phyloP scores from a whole-genome alignment of 2,113 vertebrate genomes.

The Psammodynastes pulverulentus region DNA sequence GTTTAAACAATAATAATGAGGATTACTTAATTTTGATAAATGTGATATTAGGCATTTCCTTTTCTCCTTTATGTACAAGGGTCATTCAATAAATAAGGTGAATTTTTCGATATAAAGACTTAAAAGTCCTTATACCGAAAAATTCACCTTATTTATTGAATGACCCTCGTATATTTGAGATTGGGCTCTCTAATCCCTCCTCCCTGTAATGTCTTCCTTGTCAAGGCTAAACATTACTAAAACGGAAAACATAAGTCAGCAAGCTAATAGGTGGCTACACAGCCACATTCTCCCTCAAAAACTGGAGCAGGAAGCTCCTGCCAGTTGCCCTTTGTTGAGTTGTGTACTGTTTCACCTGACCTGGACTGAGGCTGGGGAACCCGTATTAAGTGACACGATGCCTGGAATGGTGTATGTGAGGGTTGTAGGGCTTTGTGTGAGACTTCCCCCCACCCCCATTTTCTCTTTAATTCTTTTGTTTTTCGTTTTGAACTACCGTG shows the following conservation, averaged over 20 bases:
- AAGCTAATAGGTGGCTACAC: not conserved
- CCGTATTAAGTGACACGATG: not conserved
- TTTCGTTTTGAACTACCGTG: constrained; percentile 3
- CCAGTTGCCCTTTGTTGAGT: not conserved
- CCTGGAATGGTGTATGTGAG: not conserved
- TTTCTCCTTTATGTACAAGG: too few relatives aligned
- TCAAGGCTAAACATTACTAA: not conserved
- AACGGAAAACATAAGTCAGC: not conserved
- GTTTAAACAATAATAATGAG: too few relatives aligned
- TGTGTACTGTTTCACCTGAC: not conserved
- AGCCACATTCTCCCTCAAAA: not conserved
- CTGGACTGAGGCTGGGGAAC: not conserved
- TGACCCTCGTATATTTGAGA: not conserved
- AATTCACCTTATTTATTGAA: too few relatives aligned
- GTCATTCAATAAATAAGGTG: too few relatives aligned
- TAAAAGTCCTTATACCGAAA: too few relatives aligned
- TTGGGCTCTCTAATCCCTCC: not conserved
- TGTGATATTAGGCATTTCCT: too few relatives aligned
- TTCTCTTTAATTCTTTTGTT: not conserved
- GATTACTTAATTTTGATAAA: too few relatives aligned
- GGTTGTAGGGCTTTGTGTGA: not conserved
- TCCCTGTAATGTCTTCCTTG: not conserved
- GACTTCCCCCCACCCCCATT: not conserved
- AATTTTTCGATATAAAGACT: too few relatives aligned
- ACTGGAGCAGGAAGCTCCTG: not conserved